A percentile compares a stretch with the other conserved stretches of the same genome.
Evolutionary conservation across 2,113 vertebrate species (phyloP).

Genomic region (Crotalus horridus): DNA sequence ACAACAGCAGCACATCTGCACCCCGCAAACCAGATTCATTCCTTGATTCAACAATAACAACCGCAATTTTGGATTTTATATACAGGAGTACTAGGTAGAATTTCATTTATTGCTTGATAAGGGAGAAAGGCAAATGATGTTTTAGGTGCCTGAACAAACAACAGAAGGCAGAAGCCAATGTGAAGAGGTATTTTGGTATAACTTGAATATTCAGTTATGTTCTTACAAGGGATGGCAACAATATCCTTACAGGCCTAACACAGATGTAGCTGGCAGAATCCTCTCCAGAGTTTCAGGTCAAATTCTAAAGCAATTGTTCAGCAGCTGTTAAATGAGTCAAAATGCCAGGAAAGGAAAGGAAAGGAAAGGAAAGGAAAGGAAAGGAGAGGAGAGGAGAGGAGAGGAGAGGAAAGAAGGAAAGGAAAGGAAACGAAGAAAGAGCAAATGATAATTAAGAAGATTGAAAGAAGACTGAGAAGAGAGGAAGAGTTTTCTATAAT

Average conservation of each 20-base stretch:
- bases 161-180: conserved; percentile 23
- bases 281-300: conserved; percentile 17
- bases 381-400: background rate
- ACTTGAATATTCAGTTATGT: conserved; percentile 36
- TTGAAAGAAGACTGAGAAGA: background rate
- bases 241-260: background rate
- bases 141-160: conserved; percentile 16
- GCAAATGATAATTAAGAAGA: background rate
- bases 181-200: conserved; percentile 31
- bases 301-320: conserved; percentile 13
- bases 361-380: background rate
- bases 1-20: conserved; percentile 8
- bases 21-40: background rate
- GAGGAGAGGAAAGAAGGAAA: no score
- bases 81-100: background rate
- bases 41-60: background rate
- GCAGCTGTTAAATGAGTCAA: background rate
- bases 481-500: background rate
- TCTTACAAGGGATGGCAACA: background rate
- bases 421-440: background rate
- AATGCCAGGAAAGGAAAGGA: background rate
- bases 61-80: conserved; percentile 20
- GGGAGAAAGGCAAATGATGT: conserved; percentile 24
- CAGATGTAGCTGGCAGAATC: background rate
- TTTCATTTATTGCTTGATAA: background rate